Evolutionary conservation across 2,113 vertebrate genomes (phyloP), one percentile per base, ranked within the genome.

Genomic region (Upupa epops): DNA sequence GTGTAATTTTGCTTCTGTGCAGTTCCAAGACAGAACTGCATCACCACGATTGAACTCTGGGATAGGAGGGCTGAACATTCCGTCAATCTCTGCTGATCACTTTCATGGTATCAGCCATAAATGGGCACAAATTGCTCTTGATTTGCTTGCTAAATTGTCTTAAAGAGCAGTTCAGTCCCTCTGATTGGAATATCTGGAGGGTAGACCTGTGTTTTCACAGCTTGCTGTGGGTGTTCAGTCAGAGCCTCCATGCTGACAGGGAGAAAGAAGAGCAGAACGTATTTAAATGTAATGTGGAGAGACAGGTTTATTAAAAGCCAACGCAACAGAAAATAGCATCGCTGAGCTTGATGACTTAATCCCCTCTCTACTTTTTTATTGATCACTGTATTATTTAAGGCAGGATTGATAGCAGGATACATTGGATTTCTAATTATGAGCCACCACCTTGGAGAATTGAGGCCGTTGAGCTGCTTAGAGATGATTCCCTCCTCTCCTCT

Each of bases 381-480:
- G 97, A 98, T 97, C 95, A 74, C 93, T 95, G 96, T 97, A 97
- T 98, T 97, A 97, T 96, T 95, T 97, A 96, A 96, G 96, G 85
- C 88, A 95, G 95, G 94, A 97, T 95, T 97, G 96, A 97, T 97
- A 95, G 96, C 90, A 77, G 91, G 91, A 96, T 96, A 86, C 96
- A 97, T 97, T 81, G 94, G 94, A 96, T 97, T 98, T 98, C 96
- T 97, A 97, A 97, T 98, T 98, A 97, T 86, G 96, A 97, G 94
- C 92, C 31, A 59, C 96, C 93, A 89, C 95, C 96, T 97, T 96
- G 87, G 97, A 97, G 97, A 97, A 97, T 89, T 97, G 95, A 97
- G 91, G 87, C 92, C 97, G 96, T 96, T 42, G 37, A 94, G 92
- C 94, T 94, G 86, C 88, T 94, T 91, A 95, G 87, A 48, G 83